phyloP scores from a whole-genome alignment of 2,888 invertebrate species.

The Drosophila conformis region DNA sequence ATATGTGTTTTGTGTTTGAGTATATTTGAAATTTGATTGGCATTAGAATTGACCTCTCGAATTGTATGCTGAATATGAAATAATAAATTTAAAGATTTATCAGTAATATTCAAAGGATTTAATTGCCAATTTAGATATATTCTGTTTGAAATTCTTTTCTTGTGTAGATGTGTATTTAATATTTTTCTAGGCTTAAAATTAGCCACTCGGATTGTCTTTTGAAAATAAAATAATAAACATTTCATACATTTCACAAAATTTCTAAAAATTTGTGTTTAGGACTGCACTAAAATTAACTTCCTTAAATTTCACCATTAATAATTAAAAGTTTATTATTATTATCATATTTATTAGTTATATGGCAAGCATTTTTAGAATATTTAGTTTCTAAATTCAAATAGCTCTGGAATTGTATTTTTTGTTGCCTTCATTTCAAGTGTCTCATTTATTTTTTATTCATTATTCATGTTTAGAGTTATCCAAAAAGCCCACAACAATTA shows the following conservation, averaged over 20 bases:
- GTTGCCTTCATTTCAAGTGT: neutral
- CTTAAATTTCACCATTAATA: neutral
- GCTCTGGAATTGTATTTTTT: neutral
- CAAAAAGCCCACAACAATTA: neutral
- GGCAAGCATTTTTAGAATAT: neutral
- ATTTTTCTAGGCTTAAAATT: too few relatives aligned
- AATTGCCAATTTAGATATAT: too few relatives aligned
- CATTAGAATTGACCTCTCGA: neutral
- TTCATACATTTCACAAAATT: too few relatives aligned
- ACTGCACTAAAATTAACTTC: neutral
- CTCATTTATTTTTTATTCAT: neutral
- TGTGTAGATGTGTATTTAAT: too few relatives aligned
- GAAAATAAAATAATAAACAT: too few relatives aligned
- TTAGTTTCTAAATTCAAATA: neutral
- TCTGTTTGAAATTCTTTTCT: too few relatives aligned
- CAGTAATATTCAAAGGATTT: neutral
- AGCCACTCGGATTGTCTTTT: too few relatives aligned
- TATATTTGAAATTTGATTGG: neutral
- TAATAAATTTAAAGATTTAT: neutral
- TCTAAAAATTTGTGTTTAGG: neutral
- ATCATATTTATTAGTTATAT: neutral
- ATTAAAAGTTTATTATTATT: neutral
- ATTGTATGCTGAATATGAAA: neutral
- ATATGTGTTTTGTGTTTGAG: neutral
- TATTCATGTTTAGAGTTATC: neutral